Conservation (phyloP, 2,797 vertebrate species). For the Falco biarmicus region DNA sequence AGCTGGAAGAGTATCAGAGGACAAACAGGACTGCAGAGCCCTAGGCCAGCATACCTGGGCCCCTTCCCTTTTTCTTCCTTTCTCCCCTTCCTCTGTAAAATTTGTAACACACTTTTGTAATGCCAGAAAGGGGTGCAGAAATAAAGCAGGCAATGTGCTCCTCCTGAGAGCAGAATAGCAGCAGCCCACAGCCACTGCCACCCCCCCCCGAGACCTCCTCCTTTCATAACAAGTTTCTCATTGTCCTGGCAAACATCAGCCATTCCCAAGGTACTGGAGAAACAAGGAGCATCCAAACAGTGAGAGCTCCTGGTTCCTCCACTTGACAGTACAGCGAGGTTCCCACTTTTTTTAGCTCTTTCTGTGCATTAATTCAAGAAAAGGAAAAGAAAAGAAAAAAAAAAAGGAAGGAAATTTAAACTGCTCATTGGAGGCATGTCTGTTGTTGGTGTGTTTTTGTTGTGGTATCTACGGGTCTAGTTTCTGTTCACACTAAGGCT, state of each 20-base stretch:
- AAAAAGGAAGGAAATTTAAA: background rate
- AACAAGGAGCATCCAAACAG: slow-evolving; percentile 9
- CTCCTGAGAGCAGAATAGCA: background rate
- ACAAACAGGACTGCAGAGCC: slow-evolving; percentile 80
- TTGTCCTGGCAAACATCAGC: slow-evolving; percentile 21
- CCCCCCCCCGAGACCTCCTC: slow-evolving; percentile 14
- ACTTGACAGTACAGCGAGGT: slow-evolving; percentile 44
- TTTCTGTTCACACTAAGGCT: background rate
- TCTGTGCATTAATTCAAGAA: slow-evolving; percentile 70
- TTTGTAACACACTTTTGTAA: slow-evolving; percentile 70
- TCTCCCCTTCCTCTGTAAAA: slow-evolving; percentile 20
- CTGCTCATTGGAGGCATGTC: slow-evolving; percentile 31
- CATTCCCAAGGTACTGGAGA: background rate
- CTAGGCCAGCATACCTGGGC: slow-evolving; percentile 38
- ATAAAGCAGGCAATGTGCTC: slow-evolving; percentile 41
- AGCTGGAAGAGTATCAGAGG: slow-evolving; percentile 92
- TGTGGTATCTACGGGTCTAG: slow-evolving; percentile 11
- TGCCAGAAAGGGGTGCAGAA: slow-evolving; percentile 42
- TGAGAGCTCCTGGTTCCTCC: background rate
- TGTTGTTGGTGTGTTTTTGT: slow-evolving; percentile 54
- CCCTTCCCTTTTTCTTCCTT: background rate
- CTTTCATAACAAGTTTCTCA: slow-evolving; percentile 45
- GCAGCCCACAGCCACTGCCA: slow-evolving; percentile 31
- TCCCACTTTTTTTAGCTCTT: slow-evolving; percentile 71
- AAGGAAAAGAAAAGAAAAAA: background rate